Conservation (phyloP, 2,113 vertebrate genomes). For the Pardalotus punctatus region DNA sequence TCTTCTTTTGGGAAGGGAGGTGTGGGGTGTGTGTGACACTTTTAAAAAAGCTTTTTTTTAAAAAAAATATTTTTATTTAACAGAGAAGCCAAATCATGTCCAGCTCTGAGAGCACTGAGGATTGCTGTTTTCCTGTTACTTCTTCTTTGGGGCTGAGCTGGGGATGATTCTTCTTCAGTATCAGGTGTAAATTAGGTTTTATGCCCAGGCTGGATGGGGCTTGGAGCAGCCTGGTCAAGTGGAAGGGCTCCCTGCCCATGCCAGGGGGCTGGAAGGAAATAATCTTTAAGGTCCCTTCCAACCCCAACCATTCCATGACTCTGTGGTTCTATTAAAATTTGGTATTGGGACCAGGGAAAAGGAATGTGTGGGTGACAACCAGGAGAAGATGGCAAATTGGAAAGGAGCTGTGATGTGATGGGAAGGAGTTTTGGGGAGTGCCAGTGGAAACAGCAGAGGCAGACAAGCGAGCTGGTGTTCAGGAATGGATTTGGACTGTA, state of each 20-base stretch:
- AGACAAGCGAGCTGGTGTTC: not conserved
- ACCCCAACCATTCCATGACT: not conserved
- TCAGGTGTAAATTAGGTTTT: not conserved
- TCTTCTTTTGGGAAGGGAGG: not conserved
- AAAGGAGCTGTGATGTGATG: not conserved
- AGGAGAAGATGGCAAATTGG: not conserved
- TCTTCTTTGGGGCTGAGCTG: not conserved
- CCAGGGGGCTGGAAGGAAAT: not conserved
- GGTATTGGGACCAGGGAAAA: not conserved
- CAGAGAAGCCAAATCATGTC: not conserved
- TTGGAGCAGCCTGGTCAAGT: not conserved
- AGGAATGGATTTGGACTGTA: not conserved
- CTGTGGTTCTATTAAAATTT: not conserved
- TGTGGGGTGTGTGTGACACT: not conserved
- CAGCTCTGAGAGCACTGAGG: not conserved
- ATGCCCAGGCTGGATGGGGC: not conserved
- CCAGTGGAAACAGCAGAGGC: not conserved
- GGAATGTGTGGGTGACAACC: not conserved
- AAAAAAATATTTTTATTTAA: not conserved
- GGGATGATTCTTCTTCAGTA: not conserved
- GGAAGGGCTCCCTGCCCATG: not conserved
- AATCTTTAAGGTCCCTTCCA: not conserved
- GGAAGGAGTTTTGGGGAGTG: not conserved
- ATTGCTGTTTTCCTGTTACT: not conserved
- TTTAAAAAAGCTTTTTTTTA: no score